phyloP scores from a whole-genome alignment of 2,797 vertebrate species.

The Echiichthys vipera region DNA sequence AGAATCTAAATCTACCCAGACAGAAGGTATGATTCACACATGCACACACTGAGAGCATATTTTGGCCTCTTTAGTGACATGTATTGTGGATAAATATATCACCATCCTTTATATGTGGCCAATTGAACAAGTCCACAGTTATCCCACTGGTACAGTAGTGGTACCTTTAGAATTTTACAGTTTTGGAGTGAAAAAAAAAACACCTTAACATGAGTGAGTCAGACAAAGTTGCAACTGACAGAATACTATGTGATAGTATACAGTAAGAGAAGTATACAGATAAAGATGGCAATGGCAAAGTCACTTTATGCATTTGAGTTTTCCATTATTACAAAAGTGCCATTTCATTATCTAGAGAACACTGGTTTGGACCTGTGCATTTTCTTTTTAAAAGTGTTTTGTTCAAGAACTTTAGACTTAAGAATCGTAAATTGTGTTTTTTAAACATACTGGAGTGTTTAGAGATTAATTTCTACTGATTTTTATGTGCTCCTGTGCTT shows the following conservation, averaged over 20 bases:
- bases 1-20: slow-evolving; percentile 24
- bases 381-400: too few relatives aligned
- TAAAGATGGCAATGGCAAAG: background rate
- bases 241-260: background rate
- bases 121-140: slow-evolving; percentile 14
- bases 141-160: slow-evolving; percentile 17
- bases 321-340: background rate
- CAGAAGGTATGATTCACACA: slow-evolving; percentile 32
- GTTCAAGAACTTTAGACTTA: background rate
- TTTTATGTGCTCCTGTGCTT: background rate
- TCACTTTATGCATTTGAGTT: background rate
- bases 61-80: slow-evolving; percentile 9
- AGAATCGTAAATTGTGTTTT: background rate
- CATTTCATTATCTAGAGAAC: background rate
- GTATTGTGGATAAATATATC: slow-evolving; percentile 9
- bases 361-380: too few relatives aligned
- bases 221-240: background rate
- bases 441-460: background rate
- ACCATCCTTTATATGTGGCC: slow-evolving; percentile 18
- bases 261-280: background rate
- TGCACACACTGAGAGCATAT: slow-evolving; percentile 8
- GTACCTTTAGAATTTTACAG: slow-evolving; percentile 3
- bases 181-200: slow-evolving; percentile 3
- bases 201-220: background rate
- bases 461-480: background rate